Evolutionary conservation across 2,888 invertebrate species (phyloP).

Genomic region (Mantis religiosa): DNA sequence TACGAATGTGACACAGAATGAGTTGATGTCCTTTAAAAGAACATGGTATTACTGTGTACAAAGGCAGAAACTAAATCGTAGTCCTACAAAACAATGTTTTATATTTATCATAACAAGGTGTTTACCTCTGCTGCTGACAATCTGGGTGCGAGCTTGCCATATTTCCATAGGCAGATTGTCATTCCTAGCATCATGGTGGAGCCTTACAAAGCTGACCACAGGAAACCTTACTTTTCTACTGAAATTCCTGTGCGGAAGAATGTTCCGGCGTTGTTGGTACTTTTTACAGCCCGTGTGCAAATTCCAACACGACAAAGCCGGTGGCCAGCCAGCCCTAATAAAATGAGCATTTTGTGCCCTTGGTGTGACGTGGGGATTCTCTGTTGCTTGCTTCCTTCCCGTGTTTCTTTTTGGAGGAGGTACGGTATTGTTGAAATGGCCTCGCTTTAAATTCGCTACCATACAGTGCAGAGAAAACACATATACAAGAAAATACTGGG

Average conservation of each 20-base stretch:
- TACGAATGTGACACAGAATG: too few species aligned
- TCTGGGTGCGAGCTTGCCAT: too few species aligned
- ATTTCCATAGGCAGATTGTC: too few species aligned
- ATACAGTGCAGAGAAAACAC: neutral
- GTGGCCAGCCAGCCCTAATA: neutral
- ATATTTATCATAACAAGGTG: too few species aligned
- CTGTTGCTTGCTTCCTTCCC: neutral
- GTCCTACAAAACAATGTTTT: too few species aligned
- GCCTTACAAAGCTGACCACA: too few species aligned
- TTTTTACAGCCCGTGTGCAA: neutral
- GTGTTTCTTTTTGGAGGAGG: neutral
- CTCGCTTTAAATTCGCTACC: neutral
- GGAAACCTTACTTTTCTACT: neutral
- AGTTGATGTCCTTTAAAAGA: too few species aligned
- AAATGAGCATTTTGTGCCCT: neutral
- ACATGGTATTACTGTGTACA: too few species aligned
- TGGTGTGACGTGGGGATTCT: neutral
- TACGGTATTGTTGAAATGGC: neutral
- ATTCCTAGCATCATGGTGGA: too few species aligned
- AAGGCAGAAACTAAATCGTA: too few species aligned
- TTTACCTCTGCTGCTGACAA: too few species aligned
- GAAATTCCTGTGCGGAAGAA: neutral
- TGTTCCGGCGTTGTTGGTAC: neutral
- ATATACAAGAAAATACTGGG: too few species aligned
- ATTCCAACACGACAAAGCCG: neutral